Conservation (phyloP, 2,113 vertebrate genomes). For the Oceanites oceanicus region DNA sequence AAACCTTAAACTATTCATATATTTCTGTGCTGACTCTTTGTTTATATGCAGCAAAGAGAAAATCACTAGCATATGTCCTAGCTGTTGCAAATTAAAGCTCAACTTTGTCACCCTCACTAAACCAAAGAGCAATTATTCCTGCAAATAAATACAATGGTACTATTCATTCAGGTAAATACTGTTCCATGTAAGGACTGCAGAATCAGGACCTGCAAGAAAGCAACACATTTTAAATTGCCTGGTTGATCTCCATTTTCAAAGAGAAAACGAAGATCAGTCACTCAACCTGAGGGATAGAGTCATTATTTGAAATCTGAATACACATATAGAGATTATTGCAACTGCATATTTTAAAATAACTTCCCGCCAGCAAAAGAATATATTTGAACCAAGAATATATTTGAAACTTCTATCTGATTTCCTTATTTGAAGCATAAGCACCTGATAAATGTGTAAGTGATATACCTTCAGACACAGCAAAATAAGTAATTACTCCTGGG, state of each 20-base stretch:
- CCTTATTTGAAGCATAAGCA: neutral
- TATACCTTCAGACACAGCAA: neutral
- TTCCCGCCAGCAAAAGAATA: neutral
- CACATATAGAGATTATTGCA: neutral
- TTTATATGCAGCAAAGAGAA: constrained; percentile 42
- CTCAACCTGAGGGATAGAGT: neutral
- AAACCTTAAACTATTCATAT: neutral
- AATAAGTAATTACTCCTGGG: neutral
- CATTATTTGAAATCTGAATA: constrained; percentile 9
- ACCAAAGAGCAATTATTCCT: constrained; percentile 40
- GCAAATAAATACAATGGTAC: constrained; percentile 44
- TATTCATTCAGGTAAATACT: constrained; percentile 55
- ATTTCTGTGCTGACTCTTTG: constrained; percentile 10
- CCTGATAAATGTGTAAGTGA: neutral
- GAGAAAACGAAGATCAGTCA: constrained; percentile 19
- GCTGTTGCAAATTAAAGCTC: constrained; percentile 47
- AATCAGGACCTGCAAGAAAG: constrained; percentile 4
- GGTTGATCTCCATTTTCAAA: constrained; percentile 11
- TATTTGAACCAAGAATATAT: neutral
- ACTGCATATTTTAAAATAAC: neutral
- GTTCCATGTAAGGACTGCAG: neutral
- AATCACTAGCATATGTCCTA: constrained; percentile 58
- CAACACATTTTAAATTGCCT: constrained; percentile 6
- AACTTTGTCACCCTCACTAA: constrained; percentile 51
- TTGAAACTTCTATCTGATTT: neutral